Percentiles rank a stretch among this genome's conserved stretches.
These are phyloP conservation scores for Platygyra sinensis DNA, from an alignment of 64 coral and sea anemone genomes.

Conservation along the genomic window DNA sequence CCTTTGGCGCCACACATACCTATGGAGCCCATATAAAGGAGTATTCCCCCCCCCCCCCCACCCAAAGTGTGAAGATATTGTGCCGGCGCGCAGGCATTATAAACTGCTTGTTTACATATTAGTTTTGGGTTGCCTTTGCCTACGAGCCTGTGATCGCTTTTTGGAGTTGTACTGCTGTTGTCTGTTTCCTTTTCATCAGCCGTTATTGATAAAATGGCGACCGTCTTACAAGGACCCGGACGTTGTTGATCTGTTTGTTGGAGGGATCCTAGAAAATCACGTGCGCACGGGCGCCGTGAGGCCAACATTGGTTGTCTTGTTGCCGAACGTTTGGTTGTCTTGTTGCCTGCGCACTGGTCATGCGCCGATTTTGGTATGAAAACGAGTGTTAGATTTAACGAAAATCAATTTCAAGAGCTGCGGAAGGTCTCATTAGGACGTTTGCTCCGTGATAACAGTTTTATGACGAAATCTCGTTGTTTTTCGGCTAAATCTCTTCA, in stretches of 20 bases:
- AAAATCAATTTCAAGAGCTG: constrained; percentile 56
- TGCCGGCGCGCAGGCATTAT: no score
- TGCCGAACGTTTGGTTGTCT: no score
- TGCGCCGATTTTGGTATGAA: constrained; percentile 1
- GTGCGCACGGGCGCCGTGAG: constrained; percentile 10
- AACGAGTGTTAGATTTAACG: constrained; percentile 15
- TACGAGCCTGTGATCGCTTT: no score
- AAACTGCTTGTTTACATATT: no score
- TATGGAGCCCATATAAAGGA: no score
- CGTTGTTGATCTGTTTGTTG: constrained; percentile 60
- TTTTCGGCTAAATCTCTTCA: background rate
- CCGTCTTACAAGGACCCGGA: background rate
- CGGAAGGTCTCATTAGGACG: constrained; percentile 44
- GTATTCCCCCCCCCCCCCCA: no score
- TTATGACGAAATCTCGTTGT: no score
- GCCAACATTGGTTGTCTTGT: constrained; percentile 17
- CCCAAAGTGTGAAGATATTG: no score
- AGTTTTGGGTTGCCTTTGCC: no score
- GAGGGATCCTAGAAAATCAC: constrained; percentile 25
- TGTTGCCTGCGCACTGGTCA: constrained; percentile 57
- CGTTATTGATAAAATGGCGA: background rate
- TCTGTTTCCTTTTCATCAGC: background rate
- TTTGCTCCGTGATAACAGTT: constrained; percentile 76
- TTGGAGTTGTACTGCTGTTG: no score
- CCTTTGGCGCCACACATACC: no score